Base-by-base conservation (phyloP, 2,888 invertebrate genomes). In the Carcina quercana region DNA sequence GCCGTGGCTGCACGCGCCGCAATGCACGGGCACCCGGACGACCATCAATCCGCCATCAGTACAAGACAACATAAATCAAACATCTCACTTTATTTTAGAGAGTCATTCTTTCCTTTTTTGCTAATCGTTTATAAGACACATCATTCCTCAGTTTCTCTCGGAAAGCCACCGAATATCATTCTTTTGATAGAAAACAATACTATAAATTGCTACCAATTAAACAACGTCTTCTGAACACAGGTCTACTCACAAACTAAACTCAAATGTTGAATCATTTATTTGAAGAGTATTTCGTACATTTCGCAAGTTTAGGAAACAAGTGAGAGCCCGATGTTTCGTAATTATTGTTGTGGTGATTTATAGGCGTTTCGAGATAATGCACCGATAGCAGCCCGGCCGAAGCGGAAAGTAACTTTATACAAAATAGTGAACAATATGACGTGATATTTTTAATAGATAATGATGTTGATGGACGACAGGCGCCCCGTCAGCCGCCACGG, bases 371-470 rank as follows among this genome's bases (percentile, higher is more conserved):
- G 52, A 75, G 79, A 82, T 80, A 68, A 54, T 53, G 53, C 54
- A 39, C 49, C 56, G 70, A 75, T 80, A 80, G 61, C 58, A 57
- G 55, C 52, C 49, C 45, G 43, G 46, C 45, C 59, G 53, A 57
- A 57, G 62, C 62, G 59, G 68, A 76, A 75, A 73, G 74, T 74
- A 64, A 70, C 64, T 74, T 79, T 74, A 66, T 72, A 73, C 75
- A 73, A 74, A 79, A 79, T 73, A 76, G 73, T 65, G 69, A 78
- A 82, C 76, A 80, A 80, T 79, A 76, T 82, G 80, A 80, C 74
- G 74, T 66, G 79, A 80, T 82, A 78, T 79, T 82, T 82, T 82
- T 82, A 76, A 79, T 78, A 82, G 80, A 82, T 82, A 80, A 76
- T 75, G 71, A 76, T 74, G 70, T 74, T 83, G 80, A 82, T 79